These are phyloP conservation scores for Semaprochilodus insignis DNA, from an alignment of 2,797 vertebrate species.

Conservation along the genomic window DNA sequence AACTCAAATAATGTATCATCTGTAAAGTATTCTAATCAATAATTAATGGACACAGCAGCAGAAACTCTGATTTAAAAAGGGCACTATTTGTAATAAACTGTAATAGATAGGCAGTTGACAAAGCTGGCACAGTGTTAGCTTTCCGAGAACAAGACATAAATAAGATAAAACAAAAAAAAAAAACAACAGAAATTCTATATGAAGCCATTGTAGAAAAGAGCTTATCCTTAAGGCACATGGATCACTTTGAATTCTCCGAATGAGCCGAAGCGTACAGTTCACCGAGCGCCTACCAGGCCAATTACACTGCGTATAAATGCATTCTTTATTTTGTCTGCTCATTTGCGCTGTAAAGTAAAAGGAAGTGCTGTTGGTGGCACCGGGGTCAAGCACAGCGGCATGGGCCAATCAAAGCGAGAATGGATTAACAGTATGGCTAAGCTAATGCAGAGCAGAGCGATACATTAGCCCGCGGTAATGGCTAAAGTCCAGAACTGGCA, in stretches of 20 bases:
- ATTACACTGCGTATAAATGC: background rate
- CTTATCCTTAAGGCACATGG: background rate
- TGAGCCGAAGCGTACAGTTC: background rate
- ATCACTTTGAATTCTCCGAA: background rate
- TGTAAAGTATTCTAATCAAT: too few relatives aligned
- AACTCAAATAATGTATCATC: too few relatives aligned
- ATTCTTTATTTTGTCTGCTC: slow-evolving; percentile 18
- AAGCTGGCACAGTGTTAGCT: background rate
- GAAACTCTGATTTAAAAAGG: background rate
- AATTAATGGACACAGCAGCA: too few relatives aligned
- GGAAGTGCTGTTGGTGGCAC: slow-evolving; percentile 14
- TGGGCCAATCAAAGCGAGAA: slow-evolving; percentile 37
- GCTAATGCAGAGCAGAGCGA: slow-evolving; percentile 22
- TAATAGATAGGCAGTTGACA: background rate
- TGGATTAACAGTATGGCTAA: slow-evolving; percentile 2
- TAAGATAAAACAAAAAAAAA: background rate
- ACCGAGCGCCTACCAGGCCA: background rate
- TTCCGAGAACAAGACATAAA: background rate
- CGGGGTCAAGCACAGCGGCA: slow-evolving; percentile 44
- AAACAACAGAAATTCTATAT: background rate
- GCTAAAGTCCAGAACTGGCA: slow-evolving; percentile 30
- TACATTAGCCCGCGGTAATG: slow-evolving; percentile 38
- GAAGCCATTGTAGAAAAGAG: background rate
- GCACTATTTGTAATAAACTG: background rate
- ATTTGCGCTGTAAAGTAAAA: slow-evolving; percentile 9